Base-by-base conservation (phyloP, 1,140 invertebrate genomes). In the Drosophila nigrodunni region DNA sequence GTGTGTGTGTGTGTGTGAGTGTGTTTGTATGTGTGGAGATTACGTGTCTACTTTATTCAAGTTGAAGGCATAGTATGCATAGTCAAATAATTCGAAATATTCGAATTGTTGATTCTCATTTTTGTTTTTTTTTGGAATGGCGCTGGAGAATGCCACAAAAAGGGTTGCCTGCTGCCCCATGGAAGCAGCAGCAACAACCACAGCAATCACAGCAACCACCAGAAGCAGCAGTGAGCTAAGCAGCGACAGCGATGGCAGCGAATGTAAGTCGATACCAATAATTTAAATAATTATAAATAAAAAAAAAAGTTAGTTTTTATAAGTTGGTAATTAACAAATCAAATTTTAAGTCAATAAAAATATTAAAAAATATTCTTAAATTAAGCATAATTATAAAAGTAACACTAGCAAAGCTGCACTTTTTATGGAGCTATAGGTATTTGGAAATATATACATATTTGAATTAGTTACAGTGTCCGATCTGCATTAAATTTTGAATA, bases 21-120 rank as follows among this genome's bases (percentile, higher is more conserved):
- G n/a, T 43, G 41, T 43, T 13, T 43, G 11, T n/a, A 5, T 11
- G 15, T 34, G 50, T 11, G 13, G 7, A 52, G 49, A 54, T 54
- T 54, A 54, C 50, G 50, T 54, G 50, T 30, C 50, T 54, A 30
- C 30, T 7, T 34, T 35, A 34, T 54, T 34, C 35, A 54, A 54
- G 25, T 54, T 54, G 50, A 44, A 62, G 59, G 60, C 64, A 68
- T 44, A 47, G 64, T 37, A 68, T 39, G 39, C 70, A 67, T 68
- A 37, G 70, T 37, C 30, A 73, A 52, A 67, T 67, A 68, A 60
- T 73, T 73, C 64, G 37, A 54, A 54, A 49, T 9, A n/a, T 62
- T 68, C 18, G 30, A 46, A 46, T 30, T 47, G n/a, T 46, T 46
- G 57, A 2, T 10, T 30, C 15, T 7, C 41, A 59, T 25, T 9